A percentile compares a stretch with the other conserved stretches of the same genome.
Evolutionary conservation across 1,140 invertebrate genomes (phyloP).

Genomic region (Elymnias hypermnestra): DNA sequence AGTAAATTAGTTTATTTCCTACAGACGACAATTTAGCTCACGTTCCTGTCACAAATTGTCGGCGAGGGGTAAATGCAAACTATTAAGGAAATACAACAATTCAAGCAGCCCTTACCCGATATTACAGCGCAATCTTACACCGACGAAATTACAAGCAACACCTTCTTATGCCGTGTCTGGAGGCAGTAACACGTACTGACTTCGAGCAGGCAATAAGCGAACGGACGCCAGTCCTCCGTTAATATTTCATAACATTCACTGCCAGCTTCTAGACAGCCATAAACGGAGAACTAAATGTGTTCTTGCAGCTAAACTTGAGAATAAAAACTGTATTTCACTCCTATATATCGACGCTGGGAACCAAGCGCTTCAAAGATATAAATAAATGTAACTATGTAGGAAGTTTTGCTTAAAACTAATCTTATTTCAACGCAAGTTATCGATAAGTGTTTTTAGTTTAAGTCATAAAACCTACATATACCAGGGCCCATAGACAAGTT

Average conservation of each 20-base stretch:
- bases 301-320: not conserved
- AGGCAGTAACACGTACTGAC: slow-evolving; percentile 55
- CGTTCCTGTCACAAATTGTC: slow-evolving; percentile 72
- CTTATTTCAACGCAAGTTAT: no score
- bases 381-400: no score
- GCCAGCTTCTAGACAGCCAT: slow-evolving; percentile 8
- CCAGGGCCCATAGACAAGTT: no score
- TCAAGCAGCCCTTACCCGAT: slow-evolving; percentile 64
- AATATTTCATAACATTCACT: slow-evolving; percentile 22
- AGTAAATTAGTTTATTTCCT: slow-evolving; percentile 76
- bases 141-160: slow-evolving; percentile 72
- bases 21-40: slow-evolving; percentile 66
- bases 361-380: no score
- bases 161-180: slow-evolving; percentile 64
- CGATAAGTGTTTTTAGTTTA: no score
- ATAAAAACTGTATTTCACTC: slow-evolving; percentile 1
- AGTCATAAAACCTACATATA: no score
- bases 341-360: no score
- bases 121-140: slow-evolving; percentile 68
- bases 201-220: slow-evolving; percentile 28
- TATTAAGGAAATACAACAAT: slow-evolving; percentile 76
- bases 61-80: slow-evolving; percentile 69
- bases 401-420: no score
- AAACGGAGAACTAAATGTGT: slow-evolving; percentile 2
- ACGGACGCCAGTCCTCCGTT: slow-evolving; percentile 25